Evolutionary conservation across 1,140 invertebrate genomes (phyloP), one percentile per base, ranked within the genome.

Genomic region (Aleiodes sp.): DNA sequence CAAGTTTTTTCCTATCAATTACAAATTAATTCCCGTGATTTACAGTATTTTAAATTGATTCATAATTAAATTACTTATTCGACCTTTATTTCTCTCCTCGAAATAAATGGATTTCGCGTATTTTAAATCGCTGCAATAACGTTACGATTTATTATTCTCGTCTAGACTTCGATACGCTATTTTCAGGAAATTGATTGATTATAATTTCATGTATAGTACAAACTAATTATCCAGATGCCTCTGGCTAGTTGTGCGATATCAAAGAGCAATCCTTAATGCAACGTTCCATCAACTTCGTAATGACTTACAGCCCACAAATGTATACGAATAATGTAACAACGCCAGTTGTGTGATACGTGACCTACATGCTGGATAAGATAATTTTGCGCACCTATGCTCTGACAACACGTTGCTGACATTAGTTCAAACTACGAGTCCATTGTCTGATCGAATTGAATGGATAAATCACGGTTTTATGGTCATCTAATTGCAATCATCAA

Each of bases 361-460:
- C 46, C 19, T 52, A 52, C 19, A 52, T 24, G 19, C n/a, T 52
- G 46, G 21, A 52, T 46, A 46, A 46, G 41, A 46, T 52, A 52
- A 52, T 52, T 52, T 52, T 52, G 46, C 46, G 16, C 46, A 52
- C 46, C 46, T 43, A n/a, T 52, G 46, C 26, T 52, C 7, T 52
- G 46, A 26, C 46, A 52, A 52, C 46, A 52, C 21, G 46, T 21
- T 52, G 21, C 46, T 26, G 46, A 52, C 46, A 52, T 52, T 52
- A 52, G 21, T 52, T 52, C 16, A 41, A n/a, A 41, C 6, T 41
- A 41, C 39, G 39, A n/a, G 39, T 41, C 39, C 39, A 41, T 41
- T 41, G 39, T 41, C 14, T 41, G 39, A 41, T 41, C n/a, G n/a
- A 8, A 8, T 14, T n/a, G n/a, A 14, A 3, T n/a, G 39, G 39